Conservation (phyloP, 2,113 vertebrate genomes). For the cattle (Bos taurus) region DNA sequence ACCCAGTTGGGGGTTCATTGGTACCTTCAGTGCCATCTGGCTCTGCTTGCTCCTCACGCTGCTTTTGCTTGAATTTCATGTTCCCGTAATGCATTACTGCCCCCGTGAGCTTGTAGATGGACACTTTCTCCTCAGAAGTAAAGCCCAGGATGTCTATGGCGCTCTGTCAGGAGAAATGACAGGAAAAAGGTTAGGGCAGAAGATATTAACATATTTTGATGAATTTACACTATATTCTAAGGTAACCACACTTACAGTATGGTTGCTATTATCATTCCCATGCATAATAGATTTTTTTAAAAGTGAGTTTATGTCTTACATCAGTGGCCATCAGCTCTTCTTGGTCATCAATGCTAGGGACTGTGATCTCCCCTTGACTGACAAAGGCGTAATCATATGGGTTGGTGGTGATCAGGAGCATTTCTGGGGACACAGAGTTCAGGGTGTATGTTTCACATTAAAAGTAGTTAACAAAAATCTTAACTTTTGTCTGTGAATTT, state of each 20-base stretch:
- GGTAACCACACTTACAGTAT: background rate
- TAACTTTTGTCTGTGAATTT: background rate
- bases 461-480: background rate
- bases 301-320: constrained; percentile 69
- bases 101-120: constrained; percentile 90
- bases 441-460: background rate
- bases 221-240: background rate
- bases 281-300: background rate
- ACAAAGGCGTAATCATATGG: constrained; percentile 85
- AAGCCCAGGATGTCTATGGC: constrained; percentile 90
- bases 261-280: background rate
- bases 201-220: background rate
- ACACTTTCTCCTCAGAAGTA: constrained; percentile 83
- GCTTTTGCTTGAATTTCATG: constrained; percentile 92
- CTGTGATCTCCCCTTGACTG: constrained; percentile 86
- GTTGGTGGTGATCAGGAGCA: constrained; percentile 91
- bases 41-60: constrained; percentile 87
- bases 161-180: constrained; percentile 68
- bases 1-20: background rate
- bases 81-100: constrained; percentile 90
- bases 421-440: constrained; percentile 71
- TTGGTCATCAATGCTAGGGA: constrained; percentile 87
- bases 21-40: constrained; percentile 89
- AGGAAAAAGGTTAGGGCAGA: background rate
- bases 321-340: constrained; percentile 87